Base-by-base conservation (phyloP, 2,888 invertebrate species). In the Erebia aethiops region DNA sequence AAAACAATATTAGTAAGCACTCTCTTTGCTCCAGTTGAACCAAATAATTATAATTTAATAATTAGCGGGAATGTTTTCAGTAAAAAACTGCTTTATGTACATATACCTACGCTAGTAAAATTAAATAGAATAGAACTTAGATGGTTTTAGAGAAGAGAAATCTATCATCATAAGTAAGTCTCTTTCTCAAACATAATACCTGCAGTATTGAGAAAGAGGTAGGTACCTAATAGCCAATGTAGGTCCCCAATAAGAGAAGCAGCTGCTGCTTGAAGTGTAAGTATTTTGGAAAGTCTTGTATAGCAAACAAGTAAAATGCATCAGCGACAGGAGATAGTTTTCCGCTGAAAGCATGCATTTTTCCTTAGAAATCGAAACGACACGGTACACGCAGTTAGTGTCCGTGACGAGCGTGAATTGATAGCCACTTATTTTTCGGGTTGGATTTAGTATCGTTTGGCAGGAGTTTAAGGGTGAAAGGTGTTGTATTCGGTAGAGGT, bases 321-420 rank as follows among this genome's bases (percentile, higher is more conserved):
- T 63, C 52, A 43, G 21, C 43, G 21, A 49, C 13, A 49, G 43
- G 49, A 51, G 41, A 85, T 86, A 85, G 85, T 83, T 84, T 86
- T 84, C 84, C 78, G 82, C 76, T 77, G 77, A 82, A 81, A 82
- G 81, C 81, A 80, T 83, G 78, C 86, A 87, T 89, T 89, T 87
- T 84, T 89, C 85, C 79, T 81, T 84, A 84, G 84, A 87, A 90
- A 89, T 87, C 88, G 87, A 87, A 89, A 89, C 89, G 90, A 86
- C 85, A 84, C 82, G 82, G 82, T 86, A 89, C 88, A 88, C 87
- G 89, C 88, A 89, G 88, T 91, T 89, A 90, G 87, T 87, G 85
- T 83, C 90, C 87, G 87, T 90, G 91, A 91, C 90, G 91, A 91
- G 87, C 85, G 84, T 80, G 85, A 87, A 92, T 87, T 87, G 86